Evolutionary conservation across 2,888 invertebrate genomes (phyloP).

Genomic region (Pterostichus niger): DNA sequence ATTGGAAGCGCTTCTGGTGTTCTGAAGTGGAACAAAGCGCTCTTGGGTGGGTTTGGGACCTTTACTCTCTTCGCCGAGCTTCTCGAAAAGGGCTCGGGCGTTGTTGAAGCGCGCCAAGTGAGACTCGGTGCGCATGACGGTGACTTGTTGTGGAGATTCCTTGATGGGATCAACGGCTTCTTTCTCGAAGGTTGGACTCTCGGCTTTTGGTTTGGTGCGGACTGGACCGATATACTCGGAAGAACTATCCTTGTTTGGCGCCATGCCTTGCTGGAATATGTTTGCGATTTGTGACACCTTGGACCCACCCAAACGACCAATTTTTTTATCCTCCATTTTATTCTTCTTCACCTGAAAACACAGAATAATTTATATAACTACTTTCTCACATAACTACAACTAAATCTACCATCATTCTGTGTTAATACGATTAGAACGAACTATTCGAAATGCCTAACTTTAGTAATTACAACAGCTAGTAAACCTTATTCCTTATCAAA

Average conservation of each 20-base stretch:
- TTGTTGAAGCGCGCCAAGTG: slow-evolving; percentile 95
- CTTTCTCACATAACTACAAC: not conserved
- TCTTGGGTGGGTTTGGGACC: slow-evolving; percentile 76
- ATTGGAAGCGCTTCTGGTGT: slow-evolving; percentile 77
- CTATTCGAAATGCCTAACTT: slow-evolving; percentile 11
- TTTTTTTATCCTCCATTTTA: slow-evolving; percentile 76
- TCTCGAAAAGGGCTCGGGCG: slow-evolving; percentile 94
- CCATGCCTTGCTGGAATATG: slow-evolving; percentile 89
- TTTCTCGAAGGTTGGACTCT: slow-evolving; percentile 73
- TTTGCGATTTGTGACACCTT: slow-evolving; percentile 96
- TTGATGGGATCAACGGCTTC: slow-evolving; percentile 73
- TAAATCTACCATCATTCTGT: slow-evolving; percentile 25
- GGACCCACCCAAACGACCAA: slow-evolving; percentile 79
- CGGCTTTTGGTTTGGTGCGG: slow-evolving; percentile 71
- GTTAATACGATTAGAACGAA: not conserved
- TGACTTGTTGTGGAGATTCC: slow-evolving; percentile 78
- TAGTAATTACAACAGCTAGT: slow-evolving; percentile 40
- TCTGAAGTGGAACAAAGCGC: slow-evolving; percentile 74
- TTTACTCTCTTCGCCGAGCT: slow-evolving; percentile 87
- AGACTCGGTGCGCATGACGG: slow-evolving; percentile 91
- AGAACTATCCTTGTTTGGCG: slow-evolving; percentile 77
- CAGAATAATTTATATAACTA: slow-evolving; percentile 3
- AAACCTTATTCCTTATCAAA: slow-evolving; percentile 47
- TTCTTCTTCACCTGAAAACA: slow-evolving; percentile 50
- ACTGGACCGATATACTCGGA: slow-evolving; percentile 70